Base-by-base conservation (phyloP, 2,113 vertebrate genomes). In the Chroicocephalus ridibundus region DNA sequence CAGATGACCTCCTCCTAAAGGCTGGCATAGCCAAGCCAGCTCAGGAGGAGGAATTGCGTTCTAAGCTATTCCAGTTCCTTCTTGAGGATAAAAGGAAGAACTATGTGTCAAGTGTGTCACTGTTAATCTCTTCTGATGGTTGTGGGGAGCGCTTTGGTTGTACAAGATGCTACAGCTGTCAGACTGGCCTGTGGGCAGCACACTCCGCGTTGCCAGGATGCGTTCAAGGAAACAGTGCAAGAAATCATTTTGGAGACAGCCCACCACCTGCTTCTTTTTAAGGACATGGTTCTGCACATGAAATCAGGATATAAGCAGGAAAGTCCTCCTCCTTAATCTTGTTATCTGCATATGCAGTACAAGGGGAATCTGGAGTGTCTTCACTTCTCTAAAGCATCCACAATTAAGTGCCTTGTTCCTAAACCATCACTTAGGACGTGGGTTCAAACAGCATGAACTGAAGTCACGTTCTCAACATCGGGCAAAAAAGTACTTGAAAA, bases 51-150 rank as follows among this genome's bases (percentile, higher is more conserved):
- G 17, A 91, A 70, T 20, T 54, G 34, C 49, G 11, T 86, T 88
- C 64, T 66, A 81, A 84, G 29, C 32, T 25, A 58, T 91, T 75
- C 42, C 22, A 66, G 36, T 24, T 88, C 60, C 46, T 92, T 75
- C 51, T 61, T 74, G 72, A 77, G 84, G 90, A 72, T 34, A 87
- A 96, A 90, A 72, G 42, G 36, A 90, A 83, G 25, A 88, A 92
- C 65, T 47, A 13, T 0, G 7, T 49, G 49, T 62, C 65, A 88
- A 62, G 22, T 4, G 10, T n/a, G 36, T 65, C 54, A 51, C 57
- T 58, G 40, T 70, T 94, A 66, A 83, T 95, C 71, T 31, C 2
- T 81, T 81, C 40, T 86, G 51, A 78, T 77, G 40, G 40, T 13
- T 65, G 40, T 36, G 36, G 44, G 22, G n/a, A 57, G 11, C 61